Conservation (phyloP, 2,113 vertebrate genomes). For the Ptyas mucosa region DNA sequence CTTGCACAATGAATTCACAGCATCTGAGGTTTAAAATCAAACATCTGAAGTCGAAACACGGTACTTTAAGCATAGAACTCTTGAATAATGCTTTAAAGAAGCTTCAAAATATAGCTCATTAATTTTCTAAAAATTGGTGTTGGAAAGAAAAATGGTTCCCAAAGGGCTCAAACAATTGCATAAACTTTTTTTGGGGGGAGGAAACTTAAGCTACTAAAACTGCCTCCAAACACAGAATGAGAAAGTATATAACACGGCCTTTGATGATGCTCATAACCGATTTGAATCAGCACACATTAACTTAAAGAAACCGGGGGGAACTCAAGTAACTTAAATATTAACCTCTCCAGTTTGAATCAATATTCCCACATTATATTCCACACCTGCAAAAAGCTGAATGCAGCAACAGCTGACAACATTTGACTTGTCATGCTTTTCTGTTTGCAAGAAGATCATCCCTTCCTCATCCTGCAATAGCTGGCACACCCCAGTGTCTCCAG, state of each 20-base stretch:
- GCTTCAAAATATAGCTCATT: not conserved
- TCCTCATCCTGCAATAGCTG: not conserved
- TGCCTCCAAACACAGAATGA: not conserved
- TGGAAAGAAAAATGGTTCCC: not conserved
- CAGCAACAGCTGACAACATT: slow-evolving; percentile 6
- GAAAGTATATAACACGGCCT: not conserved
- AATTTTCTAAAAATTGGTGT: not conserved
- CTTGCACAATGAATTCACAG: not conserved
- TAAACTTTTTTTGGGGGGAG: not conserved
- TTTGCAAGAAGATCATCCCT: not conserved
- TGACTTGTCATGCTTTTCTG: not conserved
- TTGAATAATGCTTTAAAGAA: not conserved
- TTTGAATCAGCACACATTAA: not conserved
- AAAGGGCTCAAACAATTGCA: not conserved
- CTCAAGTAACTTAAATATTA: not conserved
- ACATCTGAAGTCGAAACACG: not conserved
- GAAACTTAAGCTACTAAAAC: not conserved
- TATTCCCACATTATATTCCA: not conserved
- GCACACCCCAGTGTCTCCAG: slow-evolving; percentile 1
- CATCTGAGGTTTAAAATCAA: not conserved
- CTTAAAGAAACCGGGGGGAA: not conserved
- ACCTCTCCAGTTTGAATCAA: slow-evolving; percentile 10
- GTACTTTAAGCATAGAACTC: not conserved
- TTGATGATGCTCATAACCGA: not conserved
- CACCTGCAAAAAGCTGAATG: not conserved